Evolutionary conservation across 2,113 vertebrate genomes (phyloP), one percentile per base, ranked within the genome.

Genomic region (Neodontobutis hainanensis): DNA sequence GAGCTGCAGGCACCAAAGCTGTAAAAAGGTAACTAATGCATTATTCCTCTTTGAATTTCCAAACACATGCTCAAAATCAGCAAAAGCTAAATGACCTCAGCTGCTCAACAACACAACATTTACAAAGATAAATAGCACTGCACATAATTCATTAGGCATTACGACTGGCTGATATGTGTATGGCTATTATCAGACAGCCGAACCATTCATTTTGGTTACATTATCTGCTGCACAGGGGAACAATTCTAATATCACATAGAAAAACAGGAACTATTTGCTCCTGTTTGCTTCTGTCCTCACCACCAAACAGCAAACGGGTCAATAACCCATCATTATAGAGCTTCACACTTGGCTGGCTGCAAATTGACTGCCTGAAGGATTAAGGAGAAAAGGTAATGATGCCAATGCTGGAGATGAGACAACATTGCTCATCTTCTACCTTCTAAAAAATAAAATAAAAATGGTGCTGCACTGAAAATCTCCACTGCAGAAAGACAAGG

Each of bases 301-400:
- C 86, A 85, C 86, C 92, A 93, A 92, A 92, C 86, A 90, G 88
- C 87, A 88, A 89, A 89, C 90, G 92, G 94, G 94, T 95, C 95
- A 95, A 95, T 95, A 94, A 95, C 92, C 92, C 92, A 94, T 95
- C 94, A 94, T 94, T 95, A 94, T 90, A 93, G 91, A 78, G 88
- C 90, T 92, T 95, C 94, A 95, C 93, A 94, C 92, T 90, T 88
- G 87, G 81, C 91, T 94, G 92, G 78, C 89, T 92, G 70, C 85
- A 94, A 95, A 95, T 95, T 91, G 93, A 94, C 91, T 93, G 94
- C 93, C 94, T 86, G 90, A 88, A 93, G 94, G 90, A 94, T 92
- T 92, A 92, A 92, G 84, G 85, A 85, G 82, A 90, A 81, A 53
- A 81, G 73, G 86, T 77, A 77, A 89, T 86, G 85, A 90, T 89